phyloP scores from a whole-genome alignment of 2,888 invertebrate species.

The Drosophila prostipennis region DNA sequence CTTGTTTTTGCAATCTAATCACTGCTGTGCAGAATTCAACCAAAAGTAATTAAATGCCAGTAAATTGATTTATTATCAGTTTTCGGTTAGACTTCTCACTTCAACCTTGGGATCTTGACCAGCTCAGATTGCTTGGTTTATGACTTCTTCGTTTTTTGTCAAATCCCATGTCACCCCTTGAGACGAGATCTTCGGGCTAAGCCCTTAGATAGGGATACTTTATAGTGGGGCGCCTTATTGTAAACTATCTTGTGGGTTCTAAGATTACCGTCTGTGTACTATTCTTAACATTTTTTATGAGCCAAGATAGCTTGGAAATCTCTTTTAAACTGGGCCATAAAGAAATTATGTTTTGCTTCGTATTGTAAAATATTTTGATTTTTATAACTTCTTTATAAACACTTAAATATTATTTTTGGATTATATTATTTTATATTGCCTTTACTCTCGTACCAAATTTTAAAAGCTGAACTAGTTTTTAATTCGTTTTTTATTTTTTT shows the following conservation, averaged over 20 bases:
- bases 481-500: too few relatives aligned
- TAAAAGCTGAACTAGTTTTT: conserved; percentile 4
- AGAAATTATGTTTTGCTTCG: background rate
- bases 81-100: conserved; percentile 4
- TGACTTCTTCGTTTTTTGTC: background rate
- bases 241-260: conserved; percentile 9
- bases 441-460: too few relatives aligned
- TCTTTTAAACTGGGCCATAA: background rate
- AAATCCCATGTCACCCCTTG: background rate
- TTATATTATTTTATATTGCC: background rate
- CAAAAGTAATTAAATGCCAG: conserved; percentile 16
- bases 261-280: conserved; percentile 9
- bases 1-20: conserved; percentile 33
- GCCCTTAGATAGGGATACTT: conserved; percentile 8
- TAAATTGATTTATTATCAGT: conserved; percentile 31
- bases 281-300: background rate
- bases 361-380: too few relatives aligned
- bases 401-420: too few relatives aligned
- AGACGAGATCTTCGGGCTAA: background rate
- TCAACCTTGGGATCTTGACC: conserved; percentile 6
- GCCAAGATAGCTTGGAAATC: background rate
- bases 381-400: too few relatives aligned
- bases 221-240: conserved; percentile 12
- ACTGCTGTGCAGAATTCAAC: conserved; percentile 1
- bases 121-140: conserved; percentile 4